Conservation (phyloP, 2,888 invertebrate species). For the Metacarcinus magister region DNA sequence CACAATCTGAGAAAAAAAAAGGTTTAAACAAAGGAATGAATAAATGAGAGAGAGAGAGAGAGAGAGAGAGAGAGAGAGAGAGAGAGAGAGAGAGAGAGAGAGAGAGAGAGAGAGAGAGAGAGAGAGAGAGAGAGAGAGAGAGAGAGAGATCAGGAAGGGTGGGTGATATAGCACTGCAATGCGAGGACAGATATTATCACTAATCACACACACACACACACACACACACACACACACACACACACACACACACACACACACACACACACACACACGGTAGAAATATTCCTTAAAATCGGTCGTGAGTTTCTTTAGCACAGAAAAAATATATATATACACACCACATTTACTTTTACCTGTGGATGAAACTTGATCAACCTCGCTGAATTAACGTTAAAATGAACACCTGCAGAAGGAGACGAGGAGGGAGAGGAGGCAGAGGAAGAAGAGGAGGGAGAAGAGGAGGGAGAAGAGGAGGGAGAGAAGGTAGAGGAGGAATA, state of each 20-base stretch:
- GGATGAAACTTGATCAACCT: neutral
- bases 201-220: neutral
- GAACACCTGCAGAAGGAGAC: neutral
- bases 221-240: constrained; percentile 26
- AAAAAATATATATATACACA: neutral
- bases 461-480: neutral
- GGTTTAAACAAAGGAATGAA: neutral
- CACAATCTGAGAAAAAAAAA: neutral
- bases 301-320: neutral
- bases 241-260: constrained; percentile 26
- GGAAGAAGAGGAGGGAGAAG: neutral
- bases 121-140: neutral
- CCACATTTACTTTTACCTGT: neutral
- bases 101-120: constrained; percentile 2
- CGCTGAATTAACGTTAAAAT: neutral
- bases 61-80: constrained; percentile 33
- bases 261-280: neutral
- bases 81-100: constrained; percentile 26
- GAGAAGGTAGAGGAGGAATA: neutral
- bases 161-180: neutral
- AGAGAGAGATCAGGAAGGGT: too few species aligned
- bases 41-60: neutral
- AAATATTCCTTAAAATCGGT: neutral
- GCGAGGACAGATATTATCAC: neutral
- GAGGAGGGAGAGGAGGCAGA: neutral